phyloP scores from a whole-genome alignment of 1,140 invertebrate genomes.

The Brachionus angularis region DNA sequence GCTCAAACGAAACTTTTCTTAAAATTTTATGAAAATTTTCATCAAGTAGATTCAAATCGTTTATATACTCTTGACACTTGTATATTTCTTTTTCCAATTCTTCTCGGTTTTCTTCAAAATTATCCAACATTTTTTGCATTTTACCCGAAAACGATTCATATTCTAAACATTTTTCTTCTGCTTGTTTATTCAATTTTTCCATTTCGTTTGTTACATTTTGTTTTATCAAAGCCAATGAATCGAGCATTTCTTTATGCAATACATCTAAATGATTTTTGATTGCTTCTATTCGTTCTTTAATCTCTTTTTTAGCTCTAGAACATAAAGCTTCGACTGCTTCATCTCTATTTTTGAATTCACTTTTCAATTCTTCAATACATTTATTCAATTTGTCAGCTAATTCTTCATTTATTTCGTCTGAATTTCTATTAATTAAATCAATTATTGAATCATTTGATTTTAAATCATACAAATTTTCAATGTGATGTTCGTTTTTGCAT shows the following conservation, averaged over 20 bases:
- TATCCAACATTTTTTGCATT: not conserved
- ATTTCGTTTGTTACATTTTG: conserved; percentile 4
- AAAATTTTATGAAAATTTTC: conserved; percentile 10
- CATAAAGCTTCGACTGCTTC: not conserved
- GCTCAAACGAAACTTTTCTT: conserved; percentile 4
- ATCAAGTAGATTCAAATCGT: not conserved
- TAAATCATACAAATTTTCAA: not conserved
- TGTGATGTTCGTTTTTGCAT: not conserved
- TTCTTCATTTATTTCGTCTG: not conserved
- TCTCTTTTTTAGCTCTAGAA: not conserved
- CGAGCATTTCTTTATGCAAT: not conserved
- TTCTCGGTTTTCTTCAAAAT: not conserved
- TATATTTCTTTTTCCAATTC: conserved; percentile 5
- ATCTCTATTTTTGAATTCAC: not conserved
- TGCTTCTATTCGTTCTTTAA: not conserved
- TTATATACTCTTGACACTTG: not conserved
- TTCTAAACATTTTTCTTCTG: not conserved
- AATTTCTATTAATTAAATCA: not conserved
- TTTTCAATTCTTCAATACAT: not conserved
- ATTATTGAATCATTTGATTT: not conserved
- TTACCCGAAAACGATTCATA: not conserved
- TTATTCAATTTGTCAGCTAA: not conserved
- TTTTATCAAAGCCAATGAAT: not conserved
- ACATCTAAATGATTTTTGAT: conserved; percentile 1
- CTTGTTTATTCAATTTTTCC: not conserved